Percentiles rank a stretch among this genome's conserved stretches.
These are phyloP conservation scores for Acanthiza pusilla DNA, from an alignment of 2,797 vertebrate genomes.

Conservation along the genomic window DNA sequence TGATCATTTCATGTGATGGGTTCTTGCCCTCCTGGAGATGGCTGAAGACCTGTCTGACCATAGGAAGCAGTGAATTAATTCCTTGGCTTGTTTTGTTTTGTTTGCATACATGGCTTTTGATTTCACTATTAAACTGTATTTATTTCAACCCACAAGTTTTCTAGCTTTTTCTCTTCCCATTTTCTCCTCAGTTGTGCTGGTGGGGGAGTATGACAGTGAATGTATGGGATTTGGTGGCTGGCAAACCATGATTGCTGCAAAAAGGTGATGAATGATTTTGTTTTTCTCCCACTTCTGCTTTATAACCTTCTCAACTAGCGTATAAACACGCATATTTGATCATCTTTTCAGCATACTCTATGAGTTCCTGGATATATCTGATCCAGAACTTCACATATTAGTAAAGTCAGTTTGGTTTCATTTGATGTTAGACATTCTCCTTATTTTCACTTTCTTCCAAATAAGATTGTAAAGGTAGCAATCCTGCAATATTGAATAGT, in stretches of 20 bases:
- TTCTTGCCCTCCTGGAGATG: background rate
- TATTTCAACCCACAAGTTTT: background rate
- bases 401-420: background rate
- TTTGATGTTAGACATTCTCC: background rate
- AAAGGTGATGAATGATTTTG: background rate
- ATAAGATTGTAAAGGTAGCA: background rate
- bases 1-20: rapidly evolving
- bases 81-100: background rate
- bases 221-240: background rate
- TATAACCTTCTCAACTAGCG: background rate
- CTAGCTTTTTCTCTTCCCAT: background rate
- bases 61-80: background rate
- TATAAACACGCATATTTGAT: background rate
- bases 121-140: background rate
- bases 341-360: background rate
- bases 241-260: background rate
- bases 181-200: background rate
- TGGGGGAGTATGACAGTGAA: too few relatives aligned
- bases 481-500: background rate
- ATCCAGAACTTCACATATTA: background rate
- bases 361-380: background rate
- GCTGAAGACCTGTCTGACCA: background rate
- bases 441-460: background rate
- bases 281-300: background rate
- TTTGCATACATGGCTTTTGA: background rate